Percentiles rank a stretch among this genome's conserved stretches.
Evolutionary conservation across 2,888 invertebrate species (phyloP).

Genomic region (Sphaeridia pumilis): DNA sequence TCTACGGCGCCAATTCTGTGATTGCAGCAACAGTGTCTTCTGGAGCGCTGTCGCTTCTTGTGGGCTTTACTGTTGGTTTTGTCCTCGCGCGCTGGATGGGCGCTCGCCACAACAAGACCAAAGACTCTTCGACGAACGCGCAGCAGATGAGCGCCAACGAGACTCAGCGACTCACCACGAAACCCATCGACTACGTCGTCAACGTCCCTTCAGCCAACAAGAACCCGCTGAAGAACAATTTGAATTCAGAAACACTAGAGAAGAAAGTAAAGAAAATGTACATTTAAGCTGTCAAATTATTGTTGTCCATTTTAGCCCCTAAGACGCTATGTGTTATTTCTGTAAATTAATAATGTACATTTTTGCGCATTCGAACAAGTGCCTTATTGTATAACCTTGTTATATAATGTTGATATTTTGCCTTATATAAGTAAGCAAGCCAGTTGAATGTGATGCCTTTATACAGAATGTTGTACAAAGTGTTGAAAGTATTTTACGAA

Average conservation of each 20-base stretch:
- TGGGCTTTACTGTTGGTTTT: constrained; percentile 33
- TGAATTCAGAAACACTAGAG: constrained; percentile 33
- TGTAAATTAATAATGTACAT: no score
- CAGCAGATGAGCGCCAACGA: constrained; percentile 31
- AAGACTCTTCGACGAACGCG: constrained; percentile 24
- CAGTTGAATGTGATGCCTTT: not conserved
- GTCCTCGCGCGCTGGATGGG: constrained; percentile 23
- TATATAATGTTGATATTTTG: no score
- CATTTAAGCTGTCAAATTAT: no score
- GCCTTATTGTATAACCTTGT: no score
- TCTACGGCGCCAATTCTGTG: no score
- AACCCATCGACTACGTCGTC: constrained; percentile 33
- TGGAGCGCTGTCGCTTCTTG: constrained; percentile 25
- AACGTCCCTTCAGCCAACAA: constrained; percentile 28
- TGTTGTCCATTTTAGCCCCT: no score
- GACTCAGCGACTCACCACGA: constrained; percentile 32
- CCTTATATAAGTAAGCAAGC: not conserved
- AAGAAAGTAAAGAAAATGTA: constrained; percentile 35
- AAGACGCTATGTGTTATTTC: no score
- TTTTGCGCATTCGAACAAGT: no score
- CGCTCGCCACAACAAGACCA: constrained; percentile 23
- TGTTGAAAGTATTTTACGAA: no score
- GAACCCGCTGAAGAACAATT: constrained; percentile 31
- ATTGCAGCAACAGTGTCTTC: constrained; percentile 31
- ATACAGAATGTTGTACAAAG: no score